Base-by-base conservation (phyloP, 2,797 vertebrate genomes). In the Tangara arthus region DNA sequence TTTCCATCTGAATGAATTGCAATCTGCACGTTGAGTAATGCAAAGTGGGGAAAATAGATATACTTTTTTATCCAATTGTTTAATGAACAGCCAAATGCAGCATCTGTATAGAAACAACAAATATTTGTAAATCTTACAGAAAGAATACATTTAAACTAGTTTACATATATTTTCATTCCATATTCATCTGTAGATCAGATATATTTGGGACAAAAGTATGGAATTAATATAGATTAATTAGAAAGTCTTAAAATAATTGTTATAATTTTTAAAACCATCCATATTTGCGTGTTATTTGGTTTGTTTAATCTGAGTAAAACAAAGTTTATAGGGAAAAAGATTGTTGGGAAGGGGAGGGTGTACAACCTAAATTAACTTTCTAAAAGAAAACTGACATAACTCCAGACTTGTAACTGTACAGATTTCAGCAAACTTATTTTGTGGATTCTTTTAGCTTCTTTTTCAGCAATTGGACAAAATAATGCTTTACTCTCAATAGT, bases 371-470 rank as follows among this genome's bases (percentile, higher is more conserved):
- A 18, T 82, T 86, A 77, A 63, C 20, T 91, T 90, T 93, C 30
- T 41, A 16, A 71, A 83, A 83, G 46, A 78, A 72, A 87, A 81
- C 0, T 61, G 22, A 15, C 32, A 18, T 50, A 69, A 57, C 46
- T 71, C 9, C 39, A 78, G 68, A 50, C 15, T 41, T 70, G 11
- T 16, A 56, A 68, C 41, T 68, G 12, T 53, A 57, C 11, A 28
- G 16, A 55, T 69, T 89, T 86, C 50, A 72, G 27, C n/a, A 87
- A 52, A 50, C 3, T 63, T 83, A 65, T 8, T 89, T 44, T 24
- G 34, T 27, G 26, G 23, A 90, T 85, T 73, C 55, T 87, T 86
- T 59, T 22, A 87, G 14, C n/a, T 85, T 84, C 11, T 75, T 80
- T 77, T 69, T 50, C 44, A 79, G 18, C 15, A 77, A 23, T 35